These are phyloP conservation scores for Acrossocheilus wenchowensis DNA, from an alignment of 2,797 vertebrate genomes.

Conservation along the genomic window DNA sequence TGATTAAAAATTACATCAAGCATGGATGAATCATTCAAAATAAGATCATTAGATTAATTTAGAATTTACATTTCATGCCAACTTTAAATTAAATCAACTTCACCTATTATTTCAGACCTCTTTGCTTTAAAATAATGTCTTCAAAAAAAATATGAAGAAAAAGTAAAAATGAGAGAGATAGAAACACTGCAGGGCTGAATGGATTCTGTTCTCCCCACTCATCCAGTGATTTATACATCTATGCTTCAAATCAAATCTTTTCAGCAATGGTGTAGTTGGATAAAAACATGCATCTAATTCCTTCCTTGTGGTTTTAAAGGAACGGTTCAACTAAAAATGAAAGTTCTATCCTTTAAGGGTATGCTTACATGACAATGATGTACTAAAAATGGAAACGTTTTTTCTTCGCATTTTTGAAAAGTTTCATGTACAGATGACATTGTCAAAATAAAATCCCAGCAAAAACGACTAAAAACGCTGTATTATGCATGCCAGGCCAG, in stretches of 20 bases:
- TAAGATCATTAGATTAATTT: neutral
- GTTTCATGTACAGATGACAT: no score
- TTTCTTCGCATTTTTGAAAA: no score
- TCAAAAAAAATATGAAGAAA: neutral
- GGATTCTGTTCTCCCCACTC: neutral
- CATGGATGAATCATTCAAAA: neutral
- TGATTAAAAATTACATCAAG: neutral
- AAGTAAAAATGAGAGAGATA: neutral
- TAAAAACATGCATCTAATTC: no score
- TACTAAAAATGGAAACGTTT: no score
- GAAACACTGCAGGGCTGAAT: neutral
- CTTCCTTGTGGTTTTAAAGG: no score
- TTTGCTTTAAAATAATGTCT: neutral
- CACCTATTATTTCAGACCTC: neutral
- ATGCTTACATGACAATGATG: no score
- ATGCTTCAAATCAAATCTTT: conserved; percentile 15
- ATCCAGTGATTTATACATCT: neutral
- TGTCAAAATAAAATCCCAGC: no score
- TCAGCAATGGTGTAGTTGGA: no score
- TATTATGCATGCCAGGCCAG: neutral
- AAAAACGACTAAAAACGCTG: no score
- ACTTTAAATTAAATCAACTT: neutral
- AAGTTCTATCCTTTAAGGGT: no score
- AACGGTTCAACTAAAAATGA: no score
- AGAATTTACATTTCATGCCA: neutral